These are phyloP conservation scores for Drosophila koepferae DNA, from an alignment of 2,888 invertebrate genomes.

Conservation along the genomic window DNA sequence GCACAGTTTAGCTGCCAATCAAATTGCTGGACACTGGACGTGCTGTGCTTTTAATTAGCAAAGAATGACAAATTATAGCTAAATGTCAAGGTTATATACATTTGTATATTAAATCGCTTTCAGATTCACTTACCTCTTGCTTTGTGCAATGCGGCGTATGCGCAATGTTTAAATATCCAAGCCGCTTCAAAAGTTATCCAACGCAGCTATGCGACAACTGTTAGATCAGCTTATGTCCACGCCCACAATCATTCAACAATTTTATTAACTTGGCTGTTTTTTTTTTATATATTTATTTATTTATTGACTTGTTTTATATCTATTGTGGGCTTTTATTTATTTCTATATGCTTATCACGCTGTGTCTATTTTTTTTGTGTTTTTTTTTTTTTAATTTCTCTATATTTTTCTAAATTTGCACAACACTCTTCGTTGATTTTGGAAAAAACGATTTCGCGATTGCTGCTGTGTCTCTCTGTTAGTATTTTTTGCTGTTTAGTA, in stretches of 20 bases:
- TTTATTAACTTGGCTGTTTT: constrained; percentile 25
- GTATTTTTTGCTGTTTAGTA: constrained; percentile 58
- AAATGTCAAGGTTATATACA: constrained; percentile 72
- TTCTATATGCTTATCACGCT: constrained; percentile 27
- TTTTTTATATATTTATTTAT: constrained; percentile 14
- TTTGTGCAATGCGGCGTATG: constrained; percentile 58
- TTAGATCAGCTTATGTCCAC: constrained; percentile 41
- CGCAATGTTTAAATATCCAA: constrained; percentile 45
- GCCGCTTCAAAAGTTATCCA: constrained; percentile 10
- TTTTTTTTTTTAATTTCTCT: constrained; percentile 21
- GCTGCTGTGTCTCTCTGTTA: constrained; percentile 66
- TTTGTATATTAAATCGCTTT: constrained; percentile 9
- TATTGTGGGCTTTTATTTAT: constrained; percentile 48
- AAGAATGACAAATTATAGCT: constrained; percentile 60
- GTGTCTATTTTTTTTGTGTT: constrained; percentile 20
- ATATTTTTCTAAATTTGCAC: constrained; percentile 53
- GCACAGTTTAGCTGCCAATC: constrained; percentile 75
- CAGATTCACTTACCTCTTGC: constrained; percentile 45
- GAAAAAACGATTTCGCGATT: constrained; percentile 47
- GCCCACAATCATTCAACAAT: constrained; percentile 70
- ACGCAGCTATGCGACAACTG: constrained; percentile 10
- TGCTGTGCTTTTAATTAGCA: constrained; percentile 70
- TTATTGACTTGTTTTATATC: constrained; percentile 36
- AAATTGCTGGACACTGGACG: constrained; percentile 46
- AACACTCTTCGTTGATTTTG: constrained; percentile 62